These are phyloP conservation scores for Napeogenes inachia DNA, from an alignment of 2,888 invertebrate genomes.

Conservation along the genomic window DNA sequence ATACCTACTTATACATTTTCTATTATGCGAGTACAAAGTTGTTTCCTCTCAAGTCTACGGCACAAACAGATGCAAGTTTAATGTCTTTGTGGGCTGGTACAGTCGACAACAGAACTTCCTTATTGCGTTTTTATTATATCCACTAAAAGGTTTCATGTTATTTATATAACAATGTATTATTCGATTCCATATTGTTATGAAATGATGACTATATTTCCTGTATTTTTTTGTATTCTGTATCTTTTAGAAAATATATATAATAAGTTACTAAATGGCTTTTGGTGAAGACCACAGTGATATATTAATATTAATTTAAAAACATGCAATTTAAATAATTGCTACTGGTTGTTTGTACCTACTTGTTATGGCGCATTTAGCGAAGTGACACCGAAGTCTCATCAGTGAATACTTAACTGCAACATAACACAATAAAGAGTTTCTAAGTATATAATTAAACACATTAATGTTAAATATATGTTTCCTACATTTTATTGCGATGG, in stretches of 20 bases:
- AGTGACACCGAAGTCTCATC: conserved; percentile 28
- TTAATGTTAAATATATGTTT: background rate
- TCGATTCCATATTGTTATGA: too few species aligned
- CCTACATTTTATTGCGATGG: too few species aligned
- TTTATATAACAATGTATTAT: background rate
- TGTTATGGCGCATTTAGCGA: conserved; percentile 19
- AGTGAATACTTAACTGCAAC: conserved; percentile 17
- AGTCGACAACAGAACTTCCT: conserved; percentile 32
- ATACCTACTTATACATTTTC: conserved; percentile 8
- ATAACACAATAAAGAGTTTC: conserved; percentile 8
- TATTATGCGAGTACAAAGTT: conserved; percentile 16
- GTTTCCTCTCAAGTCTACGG: conserved; percentile 18
- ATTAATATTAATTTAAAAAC: background rate
- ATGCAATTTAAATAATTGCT: background rate
- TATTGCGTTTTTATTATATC: conserved; percentile 12
- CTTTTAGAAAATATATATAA: too few species aligned
- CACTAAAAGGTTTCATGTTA: background rate
- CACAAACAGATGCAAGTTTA: conserved; percentile 70
- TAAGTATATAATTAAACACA: conserved; percentile 7
- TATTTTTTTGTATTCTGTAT: too few species aligned
- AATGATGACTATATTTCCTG: too few species aligned
- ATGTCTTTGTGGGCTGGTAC: conserved; percentile 40
- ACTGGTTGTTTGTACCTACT: conserved; percentile 7
- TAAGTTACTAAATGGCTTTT: too few species aligned
- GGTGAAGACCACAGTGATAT: too few species aligned